A percentile compares a stretch with the other conserved stretches of the same genome.
Conservation (phyloP, 2,797 vertebrate species). For the Hydrocynus forskahlii region DNA sequence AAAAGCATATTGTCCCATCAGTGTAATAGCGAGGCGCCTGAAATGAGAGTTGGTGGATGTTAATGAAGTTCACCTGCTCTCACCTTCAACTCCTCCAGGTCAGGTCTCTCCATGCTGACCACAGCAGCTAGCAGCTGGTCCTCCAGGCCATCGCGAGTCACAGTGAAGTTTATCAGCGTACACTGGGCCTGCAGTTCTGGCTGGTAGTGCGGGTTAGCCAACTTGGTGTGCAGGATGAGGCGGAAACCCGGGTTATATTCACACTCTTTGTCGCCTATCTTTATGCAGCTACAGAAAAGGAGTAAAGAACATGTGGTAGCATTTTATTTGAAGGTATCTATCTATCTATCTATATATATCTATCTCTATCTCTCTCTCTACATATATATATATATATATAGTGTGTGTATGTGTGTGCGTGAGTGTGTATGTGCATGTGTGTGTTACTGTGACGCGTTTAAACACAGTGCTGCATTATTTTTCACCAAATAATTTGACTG, state of each 20-base stretch:
- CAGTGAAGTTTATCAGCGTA: slow-evolving; percentile 94
- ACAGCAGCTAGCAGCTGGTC: slow-evolving; percentile 92
- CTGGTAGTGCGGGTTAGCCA: slow-evolving; percentile 94
- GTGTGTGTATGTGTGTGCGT: too few species aligned
- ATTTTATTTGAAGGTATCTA: too few species aligned
- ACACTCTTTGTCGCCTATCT: slow-evolving; percentile 94
- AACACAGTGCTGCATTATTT: too few species aligned
- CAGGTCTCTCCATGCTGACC: slow-evolving; percentile 91
- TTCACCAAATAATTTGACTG: too few species aligned
- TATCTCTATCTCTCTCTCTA: too few species aligned
- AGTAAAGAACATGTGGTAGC: background rate
- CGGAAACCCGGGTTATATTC: slow-evolving; percentile 88
- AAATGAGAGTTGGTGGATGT: background rate
- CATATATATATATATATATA: too few species aligned
- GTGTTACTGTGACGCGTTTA: too few species aligned
- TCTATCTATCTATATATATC: too few species aligned
- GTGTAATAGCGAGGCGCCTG: slow-evolving; percentile 10
- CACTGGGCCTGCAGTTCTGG: slow-evolving; percentile 97
- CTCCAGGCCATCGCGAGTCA: slow-evolving; percentile 90
- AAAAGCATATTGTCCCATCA: slow-evolving; percentile 28
- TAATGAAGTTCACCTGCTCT: background rate
- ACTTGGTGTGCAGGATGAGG: slow-evolving; percentile 94
- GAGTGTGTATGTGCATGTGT: too few species aligned
- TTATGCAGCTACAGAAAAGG: slow-evolving; percentile 79
- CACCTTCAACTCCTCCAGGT: slow-evolving; percentile 94